Evolutionary conservation across 2,888 invertebrate genomes (phyloP).

Genomic region (Lasioglossum morio): DNA sequence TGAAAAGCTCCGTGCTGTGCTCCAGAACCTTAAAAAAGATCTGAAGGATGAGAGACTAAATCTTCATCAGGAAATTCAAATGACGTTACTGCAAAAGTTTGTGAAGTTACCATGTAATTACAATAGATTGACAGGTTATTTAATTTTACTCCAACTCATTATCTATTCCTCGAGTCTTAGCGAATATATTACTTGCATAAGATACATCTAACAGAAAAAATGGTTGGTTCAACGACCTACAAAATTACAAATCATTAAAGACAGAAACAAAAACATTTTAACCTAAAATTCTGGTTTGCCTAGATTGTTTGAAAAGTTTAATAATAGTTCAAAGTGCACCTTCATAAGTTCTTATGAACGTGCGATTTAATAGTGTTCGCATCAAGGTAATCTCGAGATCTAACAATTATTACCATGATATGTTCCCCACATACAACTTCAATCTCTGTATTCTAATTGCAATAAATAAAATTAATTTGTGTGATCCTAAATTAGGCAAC

Average conservation of each 20-base stretch:
- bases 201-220: neutral
- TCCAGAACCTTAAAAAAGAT: constrained; percentile 61
- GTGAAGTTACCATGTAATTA: constrained; percentile 28
- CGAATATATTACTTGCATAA: neutral
- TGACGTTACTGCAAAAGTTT: constrained; percentile 53
- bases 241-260: neutral
- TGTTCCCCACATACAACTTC: too few species aligned
- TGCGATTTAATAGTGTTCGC: too few species aligned
- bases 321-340: neutral
- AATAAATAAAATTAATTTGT: too few species aligned
- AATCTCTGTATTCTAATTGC: too few species aligned
- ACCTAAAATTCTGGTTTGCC: neutral
- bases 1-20: constrained; percentile 48
- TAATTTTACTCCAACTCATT: neutral
- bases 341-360: too few species aligned
- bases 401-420: too few species aligned
- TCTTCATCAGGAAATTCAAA: constrained; percentile 65
- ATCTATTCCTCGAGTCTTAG: neutral
- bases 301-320: neutral
- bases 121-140: constrained; percentile 44
- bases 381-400: too few species aligned
- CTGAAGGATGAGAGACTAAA: constrained; percentile 64
- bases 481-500: too few species aligned
- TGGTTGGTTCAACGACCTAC: neutral
- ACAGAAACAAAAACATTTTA: neutral